Conservation (phyloP, 2,113 vertebrate species). For the Camelus bactrianus region DNA sequence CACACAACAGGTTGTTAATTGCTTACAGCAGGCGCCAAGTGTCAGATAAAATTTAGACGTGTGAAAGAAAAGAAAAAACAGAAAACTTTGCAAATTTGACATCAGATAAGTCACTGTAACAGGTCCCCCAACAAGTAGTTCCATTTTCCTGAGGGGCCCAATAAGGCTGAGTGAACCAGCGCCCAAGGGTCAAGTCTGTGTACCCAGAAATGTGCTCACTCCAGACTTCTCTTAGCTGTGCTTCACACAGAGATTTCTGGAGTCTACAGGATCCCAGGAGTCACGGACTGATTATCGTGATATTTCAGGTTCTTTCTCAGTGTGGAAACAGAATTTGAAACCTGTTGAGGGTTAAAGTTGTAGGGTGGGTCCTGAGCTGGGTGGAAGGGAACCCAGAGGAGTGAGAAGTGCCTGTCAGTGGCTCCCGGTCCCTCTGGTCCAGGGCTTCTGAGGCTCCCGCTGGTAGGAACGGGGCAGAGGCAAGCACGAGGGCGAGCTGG, state of each 20-base stretch:
- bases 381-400: background rate
- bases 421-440: background rate
- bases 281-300: background rate
- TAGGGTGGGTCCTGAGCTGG: background rate
- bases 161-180: background rate
- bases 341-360: background rate
- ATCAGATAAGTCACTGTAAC: background rate
- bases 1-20: background rate
- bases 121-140: background rate
- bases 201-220: background rate
- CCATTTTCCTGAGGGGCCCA: background rate
- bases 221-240: background rate
- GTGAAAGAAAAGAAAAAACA: background rate
- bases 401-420: background rate
- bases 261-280: background rate
- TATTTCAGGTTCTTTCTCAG: background rate
- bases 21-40: background rate
- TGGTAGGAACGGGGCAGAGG: background rate
- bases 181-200: background rate
- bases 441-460: background rate
- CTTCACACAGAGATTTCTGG: background rate
- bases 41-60: background rate
- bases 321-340: background rate
- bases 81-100: background rate
- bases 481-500: accelerated